A percentile compares a stretch with the other conserved stretches of the same genome.
These are phyloP conservation scores for Casuarius casuarius DNA, from an alignment of 2,113 vertebrate genomes.

Conservation along the genomic window DNA sequence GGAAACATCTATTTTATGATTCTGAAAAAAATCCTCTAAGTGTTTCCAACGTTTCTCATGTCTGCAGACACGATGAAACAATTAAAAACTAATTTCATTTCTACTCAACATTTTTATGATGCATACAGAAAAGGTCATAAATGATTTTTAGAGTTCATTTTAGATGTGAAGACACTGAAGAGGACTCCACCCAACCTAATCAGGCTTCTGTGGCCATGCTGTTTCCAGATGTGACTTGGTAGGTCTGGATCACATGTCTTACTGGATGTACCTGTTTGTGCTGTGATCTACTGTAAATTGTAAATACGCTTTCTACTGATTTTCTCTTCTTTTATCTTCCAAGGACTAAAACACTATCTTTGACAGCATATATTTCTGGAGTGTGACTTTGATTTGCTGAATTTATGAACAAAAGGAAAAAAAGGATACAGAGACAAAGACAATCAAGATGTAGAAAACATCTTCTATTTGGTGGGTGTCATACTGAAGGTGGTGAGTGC, in stretches of 20 bases:
- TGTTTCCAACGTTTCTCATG: background rate
- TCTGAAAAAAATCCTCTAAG: background rate
- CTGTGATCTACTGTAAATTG: background rate
- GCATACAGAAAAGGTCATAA: background rate
- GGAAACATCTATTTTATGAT: background rate
- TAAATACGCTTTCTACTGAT: background rate
- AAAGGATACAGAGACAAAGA: background rate
- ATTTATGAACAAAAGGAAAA: background rate
- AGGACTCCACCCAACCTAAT: background rate
- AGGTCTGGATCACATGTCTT: background rate
- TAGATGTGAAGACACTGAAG: background rate
- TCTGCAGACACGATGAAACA: background rate
- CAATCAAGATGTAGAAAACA: background rate
- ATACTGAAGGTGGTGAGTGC: background rate
- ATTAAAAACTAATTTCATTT: background rate
- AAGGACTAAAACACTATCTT: background rate
- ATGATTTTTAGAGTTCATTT: background rate
- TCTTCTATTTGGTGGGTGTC: background rate
- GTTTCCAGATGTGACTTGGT: background rate
- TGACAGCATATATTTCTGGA: background rate
- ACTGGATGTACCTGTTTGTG: background rate
- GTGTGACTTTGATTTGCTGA: background rate
- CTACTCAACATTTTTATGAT: background rate
- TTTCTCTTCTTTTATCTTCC: background rate
- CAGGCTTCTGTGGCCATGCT: background rate